A percentile compares a stretch with the other conserved stretches of the same genome.
These are phyloP conservation scores for Lateolabrax maculatus DNA, from an alignment of 2,797 vertebrate genomes.

Conservation along the genomic window DNA sequence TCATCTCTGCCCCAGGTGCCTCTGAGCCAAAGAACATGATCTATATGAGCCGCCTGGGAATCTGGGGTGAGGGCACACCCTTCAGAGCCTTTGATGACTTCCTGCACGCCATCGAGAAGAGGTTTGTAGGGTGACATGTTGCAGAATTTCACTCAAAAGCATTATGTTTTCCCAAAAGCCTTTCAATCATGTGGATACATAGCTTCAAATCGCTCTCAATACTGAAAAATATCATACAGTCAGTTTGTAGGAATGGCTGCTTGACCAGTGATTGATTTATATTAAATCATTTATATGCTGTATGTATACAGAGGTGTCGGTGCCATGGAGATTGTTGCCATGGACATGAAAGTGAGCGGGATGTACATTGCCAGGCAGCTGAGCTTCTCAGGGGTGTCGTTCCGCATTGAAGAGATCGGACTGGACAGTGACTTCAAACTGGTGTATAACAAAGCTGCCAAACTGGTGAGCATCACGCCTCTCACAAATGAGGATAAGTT, in stretches of 20 bases:
- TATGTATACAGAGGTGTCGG: slow-evolving; percentile 92
- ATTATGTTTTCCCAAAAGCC: background rate
- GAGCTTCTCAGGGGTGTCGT: slow-evolving; percentile 97
- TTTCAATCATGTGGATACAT: slow-evolving; percentile 4
- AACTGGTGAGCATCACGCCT: slow-evolving; percentile 87
- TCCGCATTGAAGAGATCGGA: slow-evolving; percentile 96
- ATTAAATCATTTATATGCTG: slow-evolving; percentile 44
- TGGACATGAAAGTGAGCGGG: slow-evolving; percentile 99
- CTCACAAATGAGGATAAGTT: background rate
- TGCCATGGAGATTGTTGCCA: slow-evolving; percentile 99
- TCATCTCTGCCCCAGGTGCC: slow-evolving; percentile 87
- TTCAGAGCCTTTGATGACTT: slow-evolving; percentile 97
- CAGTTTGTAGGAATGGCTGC: slow-evolving; percentile 5
- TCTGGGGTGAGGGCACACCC: slow-evolving; percentile 98
- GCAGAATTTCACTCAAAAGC: background rate
- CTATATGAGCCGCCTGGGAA: slow-evolving; percentile 99
- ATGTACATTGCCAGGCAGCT: slow-evolving; percentile 99
- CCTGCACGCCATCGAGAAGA: slow-evolving; percentile 96
- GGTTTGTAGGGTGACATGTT: slow-evolving; percentile 81
- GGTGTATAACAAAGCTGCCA: slow-evolving; percentile 96
- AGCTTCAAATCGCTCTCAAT: background rate
- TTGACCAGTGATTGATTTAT: slow-evolving; percentile 23
- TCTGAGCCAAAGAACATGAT: slow-evolving; percentile 99
- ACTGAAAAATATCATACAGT: slow-evolving; percentile 17
- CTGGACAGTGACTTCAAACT: slow-evolving; percentile 92